Evolutionary conservation across 2,797 vertebrate genomes (phyloP).

Genomic region (Periparus ater): DNA sequence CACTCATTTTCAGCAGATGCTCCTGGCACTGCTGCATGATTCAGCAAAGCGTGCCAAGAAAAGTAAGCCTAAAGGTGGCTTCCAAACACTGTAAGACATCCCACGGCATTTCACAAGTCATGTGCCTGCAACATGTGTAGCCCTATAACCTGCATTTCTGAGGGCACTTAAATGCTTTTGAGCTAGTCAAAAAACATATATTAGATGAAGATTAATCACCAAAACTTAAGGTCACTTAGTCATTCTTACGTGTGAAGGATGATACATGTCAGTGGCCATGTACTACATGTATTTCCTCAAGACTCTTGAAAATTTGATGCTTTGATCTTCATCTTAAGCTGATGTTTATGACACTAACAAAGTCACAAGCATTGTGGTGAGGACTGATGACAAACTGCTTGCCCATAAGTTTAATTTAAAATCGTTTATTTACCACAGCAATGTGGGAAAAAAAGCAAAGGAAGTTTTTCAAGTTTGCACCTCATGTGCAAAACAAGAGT

Average conservation of each 20-base stretch:
- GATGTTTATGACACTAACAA: neutral
- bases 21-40: neutral
- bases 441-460: neutral
- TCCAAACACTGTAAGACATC: neutral
- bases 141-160: neutral
- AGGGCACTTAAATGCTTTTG: neutral
- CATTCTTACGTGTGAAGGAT: neutral
- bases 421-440: neutral
- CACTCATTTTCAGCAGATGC: neutral
- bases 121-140: neutral
- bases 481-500: neutral
- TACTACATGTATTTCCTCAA: neutral
- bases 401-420: neutral
- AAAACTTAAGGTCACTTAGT: neutral
- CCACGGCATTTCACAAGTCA: neutral
- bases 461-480: neutral
- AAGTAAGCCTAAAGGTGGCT: neutral
- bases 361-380: neutral
- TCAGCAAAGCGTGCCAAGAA: neutral
- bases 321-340: neutral
- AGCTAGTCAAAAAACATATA: neutral
- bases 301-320: neutral
- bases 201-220: neutral
- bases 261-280: rapidly evolving
- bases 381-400: neutral